Conservation (phyloP, 2,113 vertebrate genomes). For the Etheostoma spectabile region DNA sequence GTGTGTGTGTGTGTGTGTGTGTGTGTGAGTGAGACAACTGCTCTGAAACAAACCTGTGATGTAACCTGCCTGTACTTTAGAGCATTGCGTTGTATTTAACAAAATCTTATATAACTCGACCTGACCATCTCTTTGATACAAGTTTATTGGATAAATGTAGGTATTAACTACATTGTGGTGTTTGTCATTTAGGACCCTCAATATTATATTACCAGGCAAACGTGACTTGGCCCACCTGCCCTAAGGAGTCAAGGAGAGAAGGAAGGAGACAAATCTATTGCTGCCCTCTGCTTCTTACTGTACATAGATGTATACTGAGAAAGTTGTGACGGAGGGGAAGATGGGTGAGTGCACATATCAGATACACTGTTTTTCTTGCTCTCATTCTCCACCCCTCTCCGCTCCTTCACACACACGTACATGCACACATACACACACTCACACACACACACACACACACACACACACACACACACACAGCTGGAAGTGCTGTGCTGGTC, state of each 20-base stretch:
- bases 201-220: constrained; percentile 28
- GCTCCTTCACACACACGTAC: neutral
- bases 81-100: neutral
- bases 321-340: constrained; percentile 75
- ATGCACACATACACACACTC: constrained; percentile 5
- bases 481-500: constrained; percentile 44
- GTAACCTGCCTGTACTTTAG: constrained; percentile 1
- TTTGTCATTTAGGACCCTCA: neutral
- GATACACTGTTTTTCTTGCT: neutral
- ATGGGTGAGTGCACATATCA: constrained; percentile 77
- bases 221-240: constrained; percentile 30
- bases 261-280: constrained; percentile 11
- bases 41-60: constrained; percentile 2
- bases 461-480: neutral
- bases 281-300: neutral
- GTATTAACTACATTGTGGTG: neutral
- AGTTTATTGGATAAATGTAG: neutral
- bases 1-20: neutral
- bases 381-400: neutral
- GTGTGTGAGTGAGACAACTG: neutral
- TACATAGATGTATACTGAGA: constrained; percentile 75
- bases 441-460: neutral
- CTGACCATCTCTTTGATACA: neutral
- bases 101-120: neutral
- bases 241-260: constrained; percentile 23